Conservation (phyloP, 2,113 vertebrate species). For the Myotis davidii region DNA sequence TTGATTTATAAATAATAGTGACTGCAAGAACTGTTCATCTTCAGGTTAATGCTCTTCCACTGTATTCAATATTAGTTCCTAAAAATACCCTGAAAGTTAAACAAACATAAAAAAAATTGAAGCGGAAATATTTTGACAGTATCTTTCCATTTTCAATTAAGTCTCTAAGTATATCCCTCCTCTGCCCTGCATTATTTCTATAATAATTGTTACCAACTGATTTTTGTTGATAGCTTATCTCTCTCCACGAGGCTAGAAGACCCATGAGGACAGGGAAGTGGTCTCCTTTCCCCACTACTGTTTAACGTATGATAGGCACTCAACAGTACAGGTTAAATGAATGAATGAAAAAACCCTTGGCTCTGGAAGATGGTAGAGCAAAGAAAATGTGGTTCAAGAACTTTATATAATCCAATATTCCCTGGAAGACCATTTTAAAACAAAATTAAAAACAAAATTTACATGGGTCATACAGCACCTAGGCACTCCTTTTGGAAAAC, state of each 20-base stretch:
- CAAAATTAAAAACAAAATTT: background rate
- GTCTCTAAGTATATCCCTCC: background rate
- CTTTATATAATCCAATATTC: background rate
- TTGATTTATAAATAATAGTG: constrained; percentile 3
- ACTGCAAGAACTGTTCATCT: background rate
- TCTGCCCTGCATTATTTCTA: background rate
- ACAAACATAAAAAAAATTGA: background rate
- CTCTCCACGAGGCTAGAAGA: background rate
- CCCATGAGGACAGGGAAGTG: background rate
- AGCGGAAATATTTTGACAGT: background rate
- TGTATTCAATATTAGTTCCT: background rate
- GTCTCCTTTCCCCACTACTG: background rate
- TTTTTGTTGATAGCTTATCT: background rate
- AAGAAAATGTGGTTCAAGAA: background rate
- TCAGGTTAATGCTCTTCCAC: background rate
- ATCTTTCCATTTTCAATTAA: background rate
- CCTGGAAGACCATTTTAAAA: background rate
- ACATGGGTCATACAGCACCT: background rate
- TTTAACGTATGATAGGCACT: background rate
- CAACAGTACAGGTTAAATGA: background rate
- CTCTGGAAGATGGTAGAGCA: background rate
- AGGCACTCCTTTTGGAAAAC: background rate
- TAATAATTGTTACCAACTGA: background rate
- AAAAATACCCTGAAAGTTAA: background rate
- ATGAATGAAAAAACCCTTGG: background rate